Base-by-base conservation (phyloP, 2,888 invertebrate species). In the Drosophila engyochracea region DNA sequence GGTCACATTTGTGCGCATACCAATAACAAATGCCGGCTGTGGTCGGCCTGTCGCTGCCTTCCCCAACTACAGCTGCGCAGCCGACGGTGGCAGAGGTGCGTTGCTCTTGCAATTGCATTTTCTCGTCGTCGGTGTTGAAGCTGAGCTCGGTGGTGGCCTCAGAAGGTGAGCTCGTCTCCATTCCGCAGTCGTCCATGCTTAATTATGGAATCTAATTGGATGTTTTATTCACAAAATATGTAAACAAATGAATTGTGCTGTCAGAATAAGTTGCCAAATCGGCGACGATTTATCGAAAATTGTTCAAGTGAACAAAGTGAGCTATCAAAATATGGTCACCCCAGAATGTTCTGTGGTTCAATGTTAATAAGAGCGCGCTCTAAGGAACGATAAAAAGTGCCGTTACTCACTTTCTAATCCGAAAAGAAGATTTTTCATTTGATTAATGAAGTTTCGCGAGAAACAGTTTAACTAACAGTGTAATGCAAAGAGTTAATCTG, bases 1-100 rank as follows among this genome's bases (percentile, higher is more conserved):
- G 31, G 44, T 63, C 54, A 64, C 47, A 61, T 57, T 39, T 52
- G 33, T 33, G 16, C 53, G 49, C 87, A 77, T 86, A 93, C 92
- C 92, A 93, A 82, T 93, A 93, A 83, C 92, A 93, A 82, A 90
- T 79, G 83, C 92, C 91, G 91, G 91, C 82, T 53, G 74, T 68
- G 53, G 52, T 39, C 52, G 69, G 84, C 28, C 57, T 74, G 49
- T 81, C 84, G 47, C 74, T 55, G 49, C 58, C 70, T n/a, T 79
- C 80, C 9, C 35, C 73, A 19, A 30, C 47, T 39, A 51, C 51
- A 54, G 49, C 62, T 51, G 61, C 47, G 9, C 41, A 39, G 16
- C 57, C 52, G 16, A 30, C 55, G 19, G 52, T 63, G 44, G 63
- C 35, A 22, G 73, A 35, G 19, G 37, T 65, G 3, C 81, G 74